phyloP scores from a whole-genome alignment of 2,113 vertebrate species.

The Sorex araneus region DNA sequence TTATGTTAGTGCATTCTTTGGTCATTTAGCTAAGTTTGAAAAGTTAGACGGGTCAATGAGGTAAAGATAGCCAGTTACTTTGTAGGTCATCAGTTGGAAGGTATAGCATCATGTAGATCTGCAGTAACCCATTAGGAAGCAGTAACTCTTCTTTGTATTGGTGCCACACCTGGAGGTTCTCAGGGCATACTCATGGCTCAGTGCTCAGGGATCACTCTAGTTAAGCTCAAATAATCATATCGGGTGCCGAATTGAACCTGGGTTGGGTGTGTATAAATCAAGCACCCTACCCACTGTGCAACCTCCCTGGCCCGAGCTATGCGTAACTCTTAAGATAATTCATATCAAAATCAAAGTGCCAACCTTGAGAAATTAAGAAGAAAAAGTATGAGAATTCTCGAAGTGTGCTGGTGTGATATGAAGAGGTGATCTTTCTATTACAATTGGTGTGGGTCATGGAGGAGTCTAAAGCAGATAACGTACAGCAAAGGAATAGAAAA shows the following conservation, averaged over 20 bases:
- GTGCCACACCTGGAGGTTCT: too few species aligned
- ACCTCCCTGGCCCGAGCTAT: not conserved
- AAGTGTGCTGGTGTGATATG: not conserved
- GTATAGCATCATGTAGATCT: not conserved
- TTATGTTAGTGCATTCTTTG: not conserved
- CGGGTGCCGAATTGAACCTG: too few species aligned
- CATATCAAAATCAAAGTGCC: not conserved
- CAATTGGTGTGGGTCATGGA: not conserved
- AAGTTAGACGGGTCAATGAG: constrained; percentile 24
- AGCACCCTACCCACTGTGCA: not conserved
- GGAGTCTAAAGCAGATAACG: not conserved
- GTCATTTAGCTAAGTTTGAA: constrained; percentile 22
- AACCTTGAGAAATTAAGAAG: not conserved
- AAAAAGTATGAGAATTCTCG: not conserved
- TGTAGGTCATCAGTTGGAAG: constrained; percentile 18
- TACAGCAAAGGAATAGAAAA: not conserved
- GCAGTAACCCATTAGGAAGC: not conserved
- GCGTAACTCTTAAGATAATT: not conserved
- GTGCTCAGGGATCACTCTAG: too few species aligned
- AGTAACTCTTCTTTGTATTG: not conserved
- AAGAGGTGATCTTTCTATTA: not conserved
- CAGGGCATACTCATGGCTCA: too few species aligned
- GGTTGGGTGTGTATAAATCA: too few species aligned
- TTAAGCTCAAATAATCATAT: too few species aligned
- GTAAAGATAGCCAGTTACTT: not conserved